Evolutionary conservation across 2,888 invertebrate genomes (phyloP), one percentile per base, ranked within the genome.

Genomic region (Ptychoptera contaminata): DNA sequence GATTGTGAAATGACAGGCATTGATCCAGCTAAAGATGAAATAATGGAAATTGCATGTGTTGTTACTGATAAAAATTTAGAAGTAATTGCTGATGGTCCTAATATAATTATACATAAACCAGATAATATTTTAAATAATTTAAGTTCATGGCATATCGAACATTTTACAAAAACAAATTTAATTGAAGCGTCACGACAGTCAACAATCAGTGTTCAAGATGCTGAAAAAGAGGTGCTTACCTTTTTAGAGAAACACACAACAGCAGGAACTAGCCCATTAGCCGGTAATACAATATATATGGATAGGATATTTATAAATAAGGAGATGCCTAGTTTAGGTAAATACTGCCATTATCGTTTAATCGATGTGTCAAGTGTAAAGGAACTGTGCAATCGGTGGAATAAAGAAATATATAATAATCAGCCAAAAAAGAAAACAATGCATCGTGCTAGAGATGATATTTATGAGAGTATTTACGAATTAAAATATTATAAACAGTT

Each of bases 1-100:
- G 84, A 85, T 55, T 61, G 82, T 54, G 85, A 85, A 79, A 88
- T 97, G 91, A 88, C 92, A 8, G 96, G 96, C 0, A 65, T 96
- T 12, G 74, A 93, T 58, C 60, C 82, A 40, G 69, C 79, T 0
- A 76, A 66, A 43, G 82, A 90, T 56, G 74, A 79, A 49, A 85
- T 97, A 44, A 62, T 97, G 56, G 96, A 97, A 71, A 75, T 93
- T 45, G 86, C 91, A 0, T 87, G 90, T 59, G 58, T 96, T 30
- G 72, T 97, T 44, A 96, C 96, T 0, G 88, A 94, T 59, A 68
- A 71, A 10, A 59, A 88, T 43, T 66, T 93, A 12, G 79, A 86
- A 53, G 60, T 86, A 8, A 63, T 88, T 34, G 84, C 82, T 3
- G 76, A 76, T 58, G 81, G 82, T 7, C 84, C 86, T 0, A 69